Base-by-base conservation (phyloP, 92 coral and sea anemone species). In the Palythoa grandis region DNA sequence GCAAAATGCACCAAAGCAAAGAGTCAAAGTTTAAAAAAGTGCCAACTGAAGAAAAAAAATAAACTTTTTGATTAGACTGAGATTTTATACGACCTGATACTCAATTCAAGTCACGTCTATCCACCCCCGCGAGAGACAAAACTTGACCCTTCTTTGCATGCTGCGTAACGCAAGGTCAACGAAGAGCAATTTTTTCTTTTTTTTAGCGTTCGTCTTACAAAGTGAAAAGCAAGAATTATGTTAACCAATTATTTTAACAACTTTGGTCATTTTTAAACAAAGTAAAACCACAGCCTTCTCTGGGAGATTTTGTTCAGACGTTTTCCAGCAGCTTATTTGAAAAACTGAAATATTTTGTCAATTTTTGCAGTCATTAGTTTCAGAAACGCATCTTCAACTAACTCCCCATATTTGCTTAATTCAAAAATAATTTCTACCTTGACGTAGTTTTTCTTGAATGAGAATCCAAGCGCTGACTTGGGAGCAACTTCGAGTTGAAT, bases 401-500 rank as follows among this genome's bases (percentile, higher is more conserved):
- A 52, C 23, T 5, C 14, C 17, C 82, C 25, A 19, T 13, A 53
- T 76, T 11, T 53, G 19, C 4, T 29, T 8, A 76, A 39, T 11
- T 40, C 38, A 17, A 72, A 15, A 43, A 7, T 2, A 23, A 37
- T 7, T 7, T 48, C 71, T 76, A 89, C 92, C 92, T 89, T 89
- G 68, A 89, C 83, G 52, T 82, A 56, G 35, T 77, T 84, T n/a
- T 24, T 85, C 57, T 88, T 86, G 85, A 84, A 82, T 16, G 76
- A 52, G 3, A 88, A 65, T 47, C 91, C 91, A 52, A 88, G 80
- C n/a, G 88, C 78, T 35, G 76, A 54, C 19, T 89, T 89, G 17
- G 92, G 92, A 63, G 68, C 73, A 14, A 89, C 88, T 89, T 89
- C 86, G 4, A 89, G 43, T 47, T 89, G 88, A 37, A 79, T 86